Evolutionary conservation across 1,140 invertebrate species (phyloP), one percentile per base, ranked within the genome.

Genomic region (Myzus persicae): DNA sequence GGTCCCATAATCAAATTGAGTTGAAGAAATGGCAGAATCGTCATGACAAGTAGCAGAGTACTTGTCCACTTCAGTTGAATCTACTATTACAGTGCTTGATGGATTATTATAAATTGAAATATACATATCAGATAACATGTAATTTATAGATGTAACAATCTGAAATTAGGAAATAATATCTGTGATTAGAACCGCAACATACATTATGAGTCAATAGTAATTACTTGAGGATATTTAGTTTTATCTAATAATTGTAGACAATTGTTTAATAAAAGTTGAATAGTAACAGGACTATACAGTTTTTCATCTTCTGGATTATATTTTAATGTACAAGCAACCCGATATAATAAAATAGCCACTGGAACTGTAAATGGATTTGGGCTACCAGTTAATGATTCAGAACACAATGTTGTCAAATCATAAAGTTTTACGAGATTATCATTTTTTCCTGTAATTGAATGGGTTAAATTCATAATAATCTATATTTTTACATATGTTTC

Each of bases 381-480:
- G 84, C 96, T 96, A 44, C 97, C 96, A 4, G 96, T 95, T 44
- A 95, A 94, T 85, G 96, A 95, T 84, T 94, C 94, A 36, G 95
- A 96, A 94, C 98, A 98, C 0, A 99, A 95, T 1, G 97, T 97
- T 0, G 98, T 99, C 93, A 99, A 95, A 95, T 99, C 98, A 94
- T 99, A 99, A 1, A 99, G 95, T 95, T 99, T 99, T 0, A 99
- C 98, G 2, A 98, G 97, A 94, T 99, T 98, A 95, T 98, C 98
- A 95, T 98, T 96, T 94, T 98, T 97, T 3, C 97, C 96, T 96
- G 94, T 54, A 94, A 89, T 89, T 89, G 40, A 40, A 89, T 38
- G 4, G 1, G 40, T 24, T 51, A 40, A 14, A 89, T 54, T 46
- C 2, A 46, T 76, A 76, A 76, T 76, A 76, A 87, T 8, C 2